Conservation (phyloP, 2,888 invertebrate species). For the Lasioglossum leucozonium region DNA sequence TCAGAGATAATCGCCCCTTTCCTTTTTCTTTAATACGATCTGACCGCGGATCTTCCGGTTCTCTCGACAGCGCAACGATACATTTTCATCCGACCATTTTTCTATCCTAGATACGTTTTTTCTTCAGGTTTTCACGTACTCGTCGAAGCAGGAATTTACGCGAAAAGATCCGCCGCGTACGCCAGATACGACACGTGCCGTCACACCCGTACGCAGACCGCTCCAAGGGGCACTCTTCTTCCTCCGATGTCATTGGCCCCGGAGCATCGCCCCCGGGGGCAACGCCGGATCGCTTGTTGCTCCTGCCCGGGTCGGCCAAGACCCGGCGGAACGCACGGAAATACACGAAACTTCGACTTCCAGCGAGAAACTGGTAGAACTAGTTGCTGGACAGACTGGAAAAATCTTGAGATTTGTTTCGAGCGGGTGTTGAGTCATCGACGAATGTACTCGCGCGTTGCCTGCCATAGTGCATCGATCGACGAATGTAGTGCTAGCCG, state of each 20-base stretch:
- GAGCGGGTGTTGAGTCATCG: neutral
- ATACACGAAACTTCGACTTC: neutral
- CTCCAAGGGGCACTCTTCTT: neutral
- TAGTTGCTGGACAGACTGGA: neutral
- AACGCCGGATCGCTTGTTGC: neutral
- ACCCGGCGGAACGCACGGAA: neutral
- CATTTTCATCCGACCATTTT: neutral
- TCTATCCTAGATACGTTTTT: neutral
- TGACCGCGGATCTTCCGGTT: neutral
- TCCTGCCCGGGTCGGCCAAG: neutral
- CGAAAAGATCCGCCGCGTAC: too few relatives aligned
- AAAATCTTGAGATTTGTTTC: neutral
- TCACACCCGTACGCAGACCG: neutral
- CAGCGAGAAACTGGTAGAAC: neutral
- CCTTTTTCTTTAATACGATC: neutral
- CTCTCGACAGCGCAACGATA: neutral
- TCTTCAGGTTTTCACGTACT: neutral
- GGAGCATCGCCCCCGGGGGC: neutral
- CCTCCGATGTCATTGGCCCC: neutral
- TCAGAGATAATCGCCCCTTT: neutral
- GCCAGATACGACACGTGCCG: too few relatives aligned
- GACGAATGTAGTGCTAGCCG: neutral
- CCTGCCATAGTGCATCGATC: neutral
- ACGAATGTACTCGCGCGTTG: neutral
- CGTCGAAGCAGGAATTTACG: too few relatives aligned